Percentiles rank a stretch among this genome's conserved stretches.
Conservation (phyloP, 30 jellyfish, hydroid and myxozoan species). For the Mastigias papua region DNA sequence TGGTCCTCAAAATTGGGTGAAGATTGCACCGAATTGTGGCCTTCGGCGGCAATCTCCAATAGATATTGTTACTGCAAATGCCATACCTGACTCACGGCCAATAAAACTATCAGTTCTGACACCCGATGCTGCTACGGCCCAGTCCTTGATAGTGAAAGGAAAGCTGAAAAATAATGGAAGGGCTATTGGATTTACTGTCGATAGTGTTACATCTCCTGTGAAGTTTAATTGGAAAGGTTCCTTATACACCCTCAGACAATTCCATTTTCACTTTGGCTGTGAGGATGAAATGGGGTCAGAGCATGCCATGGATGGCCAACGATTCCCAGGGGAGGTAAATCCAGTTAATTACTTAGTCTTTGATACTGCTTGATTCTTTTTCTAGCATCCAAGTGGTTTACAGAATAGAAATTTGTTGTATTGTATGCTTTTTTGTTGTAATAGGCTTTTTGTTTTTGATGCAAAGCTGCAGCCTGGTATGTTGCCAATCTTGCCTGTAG, state of each 20-base stretch:
- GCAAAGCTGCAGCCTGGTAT: too few species aligned
- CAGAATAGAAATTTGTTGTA: too few species aligned
- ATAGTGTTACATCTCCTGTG: slow-evolving; percentile 46
- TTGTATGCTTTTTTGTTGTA: too few species aligned
- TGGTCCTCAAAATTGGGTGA: slow-evolving; percentile 94
- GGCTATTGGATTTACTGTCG: slow-evolving; percentile 86
- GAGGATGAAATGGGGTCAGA: slow-evolving; percentile 95
- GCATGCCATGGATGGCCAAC: slow-evolving; percentile 92
- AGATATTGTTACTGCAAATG: slow-evolving; percentile 57
- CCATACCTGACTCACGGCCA: slow-evolving; percentile 32
- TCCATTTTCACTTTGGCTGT: slow-evolving; percentile 96
- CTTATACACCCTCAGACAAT: slow-evolving; percentile 80
- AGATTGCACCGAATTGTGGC: slow-evolving; percentile 76
- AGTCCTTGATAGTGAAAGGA: slow-evolving; percentile 68
- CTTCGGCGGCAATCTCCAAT: slow-evolving; percentile 91
- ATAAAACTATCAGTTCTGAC: not conserved
- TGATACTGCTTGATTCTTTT: not conserved
- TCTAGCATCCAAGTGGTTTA: too few species aligned
- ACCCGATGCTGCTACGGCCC: slow-evolving; percentile 42
- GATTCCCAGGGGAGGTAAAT: slow-evolving; percentile 98
- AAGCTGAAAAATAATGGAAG: slow-evolving; percentile 91
- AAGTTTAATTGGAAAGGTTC: slow-evolving; percentile 51
- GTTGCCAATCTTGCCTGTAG: too few species aligned
- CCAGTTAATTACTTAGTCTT: not conserved
- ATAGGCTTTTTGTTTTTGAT: too few species aligned